These are phyloP conservation scores for Mylabris phalerata DNA, from an alignment of 1,140 invertebrate genomes.

Conservation along the genomic window DNA sequence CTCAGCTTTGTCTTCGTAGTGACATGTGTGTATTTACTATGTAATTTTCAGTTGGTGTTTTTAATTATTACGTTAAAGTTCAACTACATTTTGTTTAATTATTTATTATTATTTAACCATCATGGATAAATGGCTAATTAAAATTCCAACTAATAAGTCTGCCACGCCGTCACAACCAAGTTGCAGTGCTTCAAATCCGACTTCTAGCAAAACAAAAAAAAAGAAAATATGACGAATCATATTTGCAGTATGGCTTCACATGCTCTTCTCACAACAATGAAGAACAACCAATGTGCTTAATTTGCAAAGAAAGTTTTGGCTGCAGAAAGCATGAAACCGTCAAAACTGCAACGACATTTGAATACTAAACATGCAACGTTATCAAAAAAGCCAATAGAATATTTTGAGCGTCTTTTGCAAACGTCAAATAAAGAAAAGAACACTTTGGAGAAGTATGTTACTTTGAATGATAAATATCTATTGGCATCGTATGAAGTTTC, in stretches of 20 bases:
- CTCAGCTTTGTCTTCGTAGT: no score
- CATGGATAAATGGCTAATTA: no score
- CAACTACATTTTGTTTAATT: no score
- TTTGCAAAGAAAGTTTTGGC: slow-evolving; percentile 29
- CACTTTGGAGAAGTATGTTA: slow-evolving; percentile 1
- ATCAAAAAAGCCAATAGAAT: slow-evolving; percentile 28
- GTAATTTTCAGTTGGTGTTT: no score
- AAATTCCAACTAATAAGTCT: no score
- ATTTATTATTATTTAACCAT: no score
- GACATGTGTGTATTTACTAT: no score
- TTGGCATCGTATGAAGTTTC: neutral
- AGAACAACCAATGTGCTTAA: slow-evolving; percentile 19
- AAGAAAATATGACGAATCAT: neutral
- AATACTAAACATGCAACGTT: slow-evolving; percentile 28
- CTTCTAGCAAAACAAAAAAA: neutral
- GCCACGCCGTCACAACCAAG: no score
- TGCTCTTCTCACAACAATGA: neutral
- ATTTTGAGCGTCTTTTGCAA: slow-evolving; percentile 30
- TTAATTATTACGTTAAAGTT: no score
- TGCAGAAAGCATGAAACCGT: slow-evolving; percentile 31
- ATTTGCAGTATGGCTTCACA: neutral
- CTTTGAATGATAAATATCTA: neutral
- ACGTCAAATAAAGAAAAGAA: neutral
- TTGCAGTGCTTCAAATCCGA: no score
- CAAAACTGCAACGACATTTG: slow-evolving; percentile 28